phyloP scores from a whole-genome alignment of 1,140 invertebrate species.

The Zaprionus davidi region DNA sequence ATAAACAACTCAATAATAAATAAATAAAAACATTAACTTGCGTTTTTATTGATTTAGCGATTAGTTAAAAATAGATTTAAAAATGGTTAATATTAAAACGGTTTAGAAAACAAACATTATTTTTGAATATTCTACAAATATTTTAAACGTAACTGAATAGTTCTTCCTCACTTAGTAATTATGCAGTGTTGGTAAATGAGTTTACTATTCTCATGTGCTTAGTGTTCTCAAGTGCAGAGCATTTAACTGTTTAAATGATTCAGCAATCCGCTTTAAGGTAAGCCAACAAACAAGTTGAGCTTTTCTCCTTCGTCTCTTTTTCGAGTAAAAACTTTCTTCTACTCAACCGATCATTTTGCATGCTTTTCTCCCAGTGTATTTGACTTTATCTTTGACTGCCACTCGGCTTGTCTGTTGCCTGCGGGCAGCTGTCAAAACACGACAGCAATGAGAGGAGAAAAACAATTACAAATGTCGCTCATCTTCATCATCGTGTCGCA shows the following conservation, averaged over 20 bases:
- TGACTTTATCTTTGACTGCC: not conserved
- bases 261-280: not conserved
- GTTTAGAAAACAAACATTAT: too few species aligned
- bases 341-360: not conserved
- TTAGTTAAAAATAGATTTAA: too few species aligned
- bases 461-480: constrained; percentile 15
- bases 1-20: too few species aligned
- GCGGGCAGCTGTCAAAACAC: constrained; percentile 6
- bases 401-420: not conserved
- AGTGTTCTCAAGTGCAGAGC: too few species aligned
- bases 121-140: too few species aligned
- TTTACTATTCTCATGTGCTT: too few species aligned
- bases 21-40: too few species aligned
- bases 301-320: not conserved
- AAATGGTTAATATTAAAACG: too few species aligned
- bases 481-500: constrained; percentile 7
- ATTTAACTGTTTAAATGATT: not conserved
- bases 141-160: too few species aligned
- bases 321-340: not conserved
- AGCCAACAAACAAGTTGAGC: not conserved
- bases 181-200: too few species aligned
- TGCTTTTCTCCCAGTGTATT: constrained; percentile 9
- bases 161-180: too few species aligned
- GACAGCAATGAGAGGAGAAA: constrained; percentile 1
- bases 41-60: too few species aligned